Evolutionary conservation across 1,140 invertebrate genomes (phyloP), one percentile per base, ranked within the genome.

Genomic region (Trichonephila clavipes): DNA sequence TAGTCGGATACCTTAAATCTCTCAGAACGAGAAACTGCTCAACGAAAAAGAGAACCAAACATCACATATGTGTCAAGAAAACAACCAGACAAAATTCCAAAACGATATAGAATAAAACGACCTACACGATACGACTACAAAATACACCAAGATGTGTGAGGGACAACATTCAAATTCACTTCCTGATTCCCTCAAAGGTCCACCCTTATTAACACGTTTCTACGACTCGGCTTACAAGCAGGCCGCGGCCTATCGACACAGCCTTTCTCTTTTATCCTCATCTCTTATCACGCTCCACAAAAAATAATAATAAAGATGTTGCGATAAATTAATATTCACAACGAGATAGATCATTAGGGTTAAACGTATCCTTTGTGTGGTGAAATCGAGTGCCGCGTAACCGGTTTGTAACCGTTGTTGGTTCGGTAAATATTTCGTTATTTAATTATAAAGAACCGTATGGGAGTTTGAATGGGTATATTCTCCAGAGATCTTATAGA

Each of bases 251-350:
- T 34, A 77, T 28, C 16, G 28, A 14, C 34, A 2, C 28, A 77
- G 34, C 72, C 34, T 28, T 77, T 64, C 5, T 5, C 72, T 8
- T 18, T 28, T 77, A 14, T 77, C 14, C 7, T 10, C 12, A 19
- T 34, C 34, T 19, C 14, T 51, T 51, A 7, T 40, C 69, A 77
- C 34, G 69, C 10, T 3, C 51, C 16, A 14, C 1, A 64, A 34
- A 7, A 77, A 14, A 34, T 77, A 28, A 28, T 28, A 28, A 28
- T 28, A 40, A 21, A 34, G 34, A 21, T 62, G 61, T 18, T 18
- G 12, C 34, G 24, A 40, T 77, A 77, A 77, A 77, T 77, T 77
- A 77, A 77, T 18, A 77, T 40, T 77, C 72, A 77, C 34, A 77
- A 40, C 7, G 18, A 40, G 72, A 28, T 18, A 18, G 24, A 40